Conservation (phyloP, 2,113 vertebrate species). For the Serinus canaria region DNA sequence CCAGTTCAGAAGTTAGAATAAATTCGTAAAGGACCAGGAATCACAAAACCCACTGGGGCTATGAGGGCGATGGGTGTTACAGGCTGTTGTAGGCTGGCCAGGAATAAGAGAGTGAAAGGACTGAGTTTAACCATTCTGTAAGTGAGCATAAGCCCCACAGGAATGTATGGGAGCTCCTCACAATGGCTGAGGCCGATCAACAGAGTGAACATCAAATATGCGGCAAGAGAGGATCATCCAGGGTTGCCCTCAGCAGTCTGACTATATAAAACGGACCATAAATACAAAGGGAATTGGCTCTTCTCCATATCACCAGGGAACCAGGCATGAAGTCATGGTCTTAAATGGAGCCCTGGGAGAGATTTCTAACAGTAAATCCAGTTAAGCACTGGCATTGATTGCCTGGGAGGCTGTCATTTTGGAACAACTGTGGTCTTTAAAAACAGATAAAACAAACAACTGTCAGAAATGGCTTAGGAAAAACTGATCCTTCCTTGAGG, state of each 20-base stretch:
- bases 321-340: background rate
- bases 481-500: slow-evolving; percentile 4
- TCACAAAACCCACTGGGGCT: background rate
- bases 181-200: background rate
- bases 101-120: background rate
- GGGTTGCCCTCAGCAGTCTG: background rate
- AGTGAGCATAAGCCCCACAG: background rate
- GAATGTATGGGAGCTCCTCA: background rate
- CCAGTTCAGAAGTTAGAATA: background rate
- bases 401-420: background rate
- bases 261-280: background rate
- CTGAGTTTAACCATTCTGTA: background rate
- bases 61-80: no score
- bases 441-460: slow-evolving; percentile 21
- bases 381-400: background rate
- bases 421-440: background rate
- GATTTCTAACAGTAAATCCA: background rate
- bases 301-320: background rate
- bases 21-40: background rate
- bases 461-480: background rate
- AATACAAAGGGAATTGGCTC: background rate
- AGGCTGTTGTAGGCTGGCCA: background rate
- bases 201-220: background rate
- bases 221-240: background rate
- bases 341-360: background rate